Base-by-base conservation (phyloP, 2,113 vertebrate genomes). In the Cisticola juncidis region DNA sequence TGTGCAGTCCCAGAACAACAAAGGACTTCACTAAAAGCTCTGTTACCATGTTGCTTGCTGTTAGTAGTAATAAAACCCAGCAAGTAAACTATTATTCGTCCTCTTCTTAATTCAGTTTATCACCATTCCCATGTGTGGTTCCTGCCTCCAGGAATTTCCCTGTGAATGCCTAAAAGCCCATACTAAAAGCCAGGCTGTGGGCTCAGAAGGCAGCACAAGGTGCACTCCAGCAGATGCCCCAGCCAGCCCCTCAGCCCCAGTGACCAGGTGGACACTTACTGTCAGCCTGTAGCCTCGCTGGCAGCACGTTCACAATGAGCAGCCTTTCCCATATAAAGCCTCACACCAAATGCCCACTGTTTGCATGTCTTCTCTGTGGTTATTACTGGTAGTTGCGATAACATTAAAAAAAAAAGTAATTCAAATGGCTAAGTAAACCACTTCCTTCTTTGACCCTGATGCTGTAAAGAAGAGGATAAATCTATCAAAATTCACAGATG, bases 301-400 rank as follows among this genome's bases (percentile, higher is more conserved):
- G 88, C 60, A 86, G 76, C 74, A 70, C 58, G 4, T 44, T 74
- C 7, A 0, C 73, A 80, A 54, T 6, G 38, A 93, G 61, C 19
- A 90, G 80, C 58, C 47, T 70, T 35, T 79, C 42, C 92, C 45
- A 51, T 14, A 94, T 40, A 88, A 29, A 84, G 91, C 42, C 92
- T 62, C 76, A 84, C 57, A 58, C 1, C 33, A 12, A 80, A 92
- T 71, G 80, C 8, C 58, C 79, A 42, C 60, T 69, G 35, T 65
- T 53, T 22, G 66, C n/a, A 11, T 24, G 21, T 45, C 61, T 92
- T 71, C 36, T 25, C 73, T 3, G 45, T 71, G 92, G 93, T 94
- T 93, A 82, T 81, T 77, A 90, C 95, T 97, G 95, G 88, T 44
- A 83, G 22, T 40, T 71, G 76, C 80, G 95, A 97, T 97, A 96